Evolutionary conservation across 2,797 vertebrate genomes (phyloP).

Genomic region (Pempheris klunzingeri): DNA sequence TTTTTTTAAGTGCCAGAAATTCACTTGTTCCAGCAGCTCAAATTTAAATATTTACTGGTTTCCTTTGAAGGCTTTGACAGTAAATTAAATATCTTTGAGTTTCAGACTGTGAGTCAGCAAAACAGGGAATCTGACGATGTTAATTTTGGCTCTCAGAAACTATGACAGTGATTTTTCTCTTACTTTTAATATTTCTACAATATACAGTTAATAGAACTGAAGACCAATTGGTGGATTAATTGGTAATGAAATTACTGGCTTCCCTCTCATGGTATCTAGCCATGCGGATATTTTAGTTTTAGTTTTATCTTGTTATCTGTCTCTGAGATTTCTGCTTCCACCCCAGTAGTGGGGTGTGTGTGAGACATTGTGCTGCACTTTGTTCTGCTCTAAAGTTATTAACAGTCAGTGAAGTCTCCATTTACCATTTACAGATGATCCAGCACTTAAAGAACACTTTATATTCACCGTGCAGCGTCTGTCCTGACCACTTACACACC

Average conservation of each 20-base stretch:
- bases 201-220: too few relatives aligned
- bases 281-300: background rate
- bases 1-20: background rate
- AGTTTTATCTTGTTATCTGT: background rate
- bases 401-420: too few relatives aligned
- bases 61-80: background rate
- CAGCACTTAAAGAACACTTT: background rate
- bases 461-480: slow-evolving; percentile 1
- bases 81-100: background rate
- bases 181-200: background rate
- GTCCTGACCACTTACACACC: slow-evolving; percentile 6
- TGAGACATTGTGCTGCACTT: background rate
- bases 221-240: background rate
- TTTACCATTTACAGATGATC: background rate
- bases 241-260: too few relatives aligned
- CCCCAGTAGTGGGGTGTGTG: background rate
- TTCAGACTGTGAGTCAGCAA: too few relatives aligned
- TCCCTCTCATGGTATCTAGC: background rate
- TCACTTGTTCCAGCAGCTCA: background rate
- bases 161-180: background rate
- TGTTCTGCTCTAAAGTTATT: background rate
- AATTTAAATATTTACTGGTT: background rate
- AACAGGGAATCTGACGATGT: too few relatives aligned
- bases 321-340: background rate
- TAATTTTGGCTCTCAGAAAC: too few relatives aligned